Evolutionary conservation across 2,888 invertebrate species (phyloP).

Genomic region (Sclerodermus sp.): DNA sequence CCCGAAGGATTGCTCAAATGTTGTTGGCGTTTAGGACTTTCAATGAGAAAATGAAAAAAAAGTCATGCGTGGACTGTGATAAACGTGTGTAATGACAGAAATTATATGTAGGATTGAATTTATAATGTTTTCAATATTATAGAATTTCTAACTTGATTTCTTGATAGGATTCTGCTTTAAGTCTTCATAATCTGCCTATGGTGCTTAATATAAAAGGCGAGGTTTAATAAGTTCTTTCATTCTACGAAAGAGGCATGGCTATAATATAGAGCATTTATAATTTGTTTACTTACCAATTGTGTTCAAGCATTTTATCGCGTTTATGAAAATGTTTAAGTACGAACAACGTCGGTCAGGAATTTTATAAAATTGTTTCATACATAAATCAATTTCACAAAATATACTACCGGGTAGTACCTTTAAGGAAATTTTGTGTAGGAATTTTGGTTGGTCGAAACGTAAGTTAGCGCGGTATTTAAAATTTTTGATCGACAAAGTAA

Average conservation of each 20-base stretch:
- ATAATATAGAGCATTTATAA: constrained; percentile 26
- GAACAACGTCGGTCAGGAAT: too few relatives aligned
- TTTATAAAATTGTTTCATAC: too few relatives aligned
- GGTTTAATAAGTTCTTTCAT: constrained; percentile 8
- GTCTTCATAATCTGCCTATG: constrained; percentile 33
- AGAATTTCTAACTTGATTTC: constrained; percentile 27
- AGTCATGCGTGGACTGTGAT: constrained; percentile 58
- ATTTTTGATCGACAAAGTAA: too few relatives aligned
- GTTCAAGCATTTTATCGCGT: constrained; percentile 1
- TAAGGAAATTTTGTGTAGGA: too few relatives aligned
- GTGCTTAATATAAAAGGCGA: constrained; percentile 22
- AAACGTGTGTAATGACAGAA: constrained; percentile 46
- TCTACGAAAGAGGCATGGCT: constrained; percentile 1
- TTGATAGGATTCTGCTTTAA: constrained; percentile 15
- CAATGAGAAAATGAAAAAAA: constrained; percentile 48
- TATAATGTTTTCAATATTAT: constrained; percentile 27
- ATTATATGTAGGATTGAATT: constrained; percentile 34
- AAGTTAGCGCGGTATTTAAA: too few relatives aligned
- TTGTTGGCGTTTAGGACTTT: constrained; percentile 55
- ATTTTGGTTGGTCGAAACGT: too few relatives aligned
- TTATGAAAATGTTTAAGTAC: too few relatives aligned
- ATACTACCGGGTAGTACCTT: too few relatives aligned
- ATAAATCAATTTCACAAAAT: too few relatives aligned
- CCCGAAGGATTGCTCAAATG: constrained; percentile 53
- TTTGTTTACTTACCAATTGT: constrained; percentile 11